Evolutionary conservation across 2,888 invertebrate species (phyloP).

Genomic region (Sminthurides aquaticus): DNA sequence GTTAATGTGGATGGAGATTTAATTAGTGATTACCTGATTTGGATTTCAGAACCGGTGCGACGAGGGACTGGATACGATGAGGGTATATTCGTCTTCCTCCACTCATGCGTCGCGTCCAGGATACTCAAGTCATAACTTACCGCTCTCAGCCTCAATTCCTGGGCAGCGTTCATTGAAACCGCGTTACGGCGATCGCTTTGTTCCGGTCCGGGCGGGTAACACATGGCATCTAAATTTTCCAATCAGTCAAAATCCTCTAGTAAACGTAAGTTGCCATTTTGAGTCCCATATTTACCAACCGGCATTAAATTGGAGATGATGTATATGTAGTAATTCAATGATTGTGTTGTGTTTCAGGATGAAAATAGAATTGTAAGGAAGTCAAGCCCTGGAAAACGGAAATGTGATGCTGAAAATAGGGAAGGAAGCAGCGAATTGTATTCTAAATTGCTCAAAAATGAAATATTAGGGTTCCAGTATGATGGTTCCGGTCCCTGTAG

Average conservation of each 20-base stretch:
- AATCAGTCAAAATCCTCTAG: constrained; percentile 45
- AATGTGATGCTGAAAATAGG: constrained; percentile 56
- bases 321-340: no score
- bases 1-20: no score
- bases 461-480: constrained; percentile 79
- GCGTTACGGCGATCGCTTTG: constrained; percentile 68
- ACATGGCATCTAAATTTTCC: constrained; percentile 75
- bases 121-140: no score
- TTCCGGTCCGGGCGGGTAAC: constrained; percentile 80
- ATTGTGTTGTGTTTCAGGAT: constrained; percentile 13
- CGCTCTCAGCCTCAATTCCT: no score
- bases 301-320: no score
- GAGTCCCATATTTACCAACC: neutral
- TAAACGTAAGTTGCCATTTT: constrained; percentile 45
- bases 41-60: no score
- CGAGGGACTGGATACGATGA: no score
- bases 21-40: no score
- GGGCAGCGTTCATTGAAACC: constrained; percentile 51
- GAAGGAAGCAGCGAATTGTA: constrained; percentile 82
- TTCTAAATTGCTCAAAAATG: constrained; percentile 87
- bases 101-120: no score
- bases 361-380: constrained; percentile 9
- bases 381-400: constrained; percentile 11
- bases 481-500: constrained; percentile 72
- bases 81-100: neutral